These are phyloP conservation scores for Natator depressus DNA, from an alignment of 2,113 vertebrate species.

Conservation along the genomic window DNA sequence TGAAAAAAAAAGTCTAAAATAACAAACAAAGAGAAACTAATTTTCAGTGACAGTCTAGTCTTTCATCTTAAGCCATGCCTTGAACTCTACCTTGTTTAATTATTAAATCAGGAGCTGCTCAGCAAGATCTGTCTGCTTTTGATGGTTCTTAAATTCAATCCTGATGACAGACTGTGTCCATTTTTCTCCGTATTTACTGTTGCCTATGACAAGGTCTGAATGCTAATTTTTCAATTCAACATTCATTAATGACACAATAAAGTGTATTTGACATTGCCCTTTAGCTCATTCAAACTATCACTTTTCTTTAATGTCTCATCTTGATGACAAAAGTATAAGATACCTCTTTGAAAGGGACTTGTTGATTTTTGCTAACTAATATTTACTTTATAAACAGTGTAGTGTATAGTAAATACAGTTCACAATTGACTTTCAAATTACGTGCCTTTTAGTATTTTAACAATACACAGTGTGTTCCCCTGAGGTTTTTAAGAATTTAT, in stretches of 20 bases:
- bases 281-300: conserved; percentile 36
- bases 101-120: conserved; percentile 86
- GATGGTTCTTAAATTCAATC: conserved; percentile 88
- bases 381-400: not conserved
- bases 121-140: conserved; percentile 83
- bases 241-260: conserved; percentile 77
- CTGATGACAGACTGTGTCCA: conserved; percentile 89
- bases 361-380: not conserved
- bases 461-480: not conserved
- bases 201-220: conserved; percentile 78
- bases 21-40: conserved; percentile 80
- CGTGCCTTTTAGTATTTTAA: not conserved
- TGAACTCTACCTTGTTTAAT: conserved; percentile 90
- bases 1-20: conserved; percentile 70
- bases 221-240: conserved; percentile 80
- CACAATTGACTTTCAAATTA: not conserved
- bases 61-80: conserved; percentile 86
- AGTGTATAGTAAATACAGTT: not conserved
- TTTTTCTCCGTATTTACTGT: conserved; percentile 79
- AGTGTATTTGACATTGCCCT: conserved; percentile 58
- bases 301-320: conserved; percentile 28
- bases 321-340: conserved; percentile 37
- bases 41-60: conserved; percentile 85
- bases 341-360: not conserved
- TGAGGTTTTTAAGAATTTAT: not conserved